A percentile compares a stretch with the other conserved stretches of the same genome.
These are phyloP conservation scores for Chorisops tibialis DNA, from an alignment of 2,888 invertebrate genomes.

Conservation along the genomic window DNA sequence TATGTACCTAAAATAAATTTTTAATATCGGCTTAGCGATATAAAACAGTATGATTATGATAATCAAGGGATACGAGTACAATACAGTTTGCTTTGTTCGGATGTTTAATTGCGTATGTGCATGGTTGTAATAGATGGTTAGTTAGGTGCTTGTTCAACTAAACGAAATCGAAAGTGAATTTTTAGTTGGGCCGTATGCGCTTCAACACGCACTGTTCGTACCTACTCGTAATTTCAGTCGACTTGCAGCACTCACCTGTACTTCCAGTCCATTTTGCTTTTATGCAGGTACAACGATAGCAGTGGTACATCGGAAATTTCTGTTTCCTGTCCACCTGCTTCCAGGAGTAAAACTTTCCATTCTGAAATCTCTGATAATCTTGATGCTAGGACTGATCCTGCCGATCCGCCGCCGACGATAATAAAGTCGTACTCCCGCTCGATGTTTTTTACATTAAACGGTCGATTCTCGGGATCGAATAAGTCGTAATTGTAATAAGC, in stretches of 20 bases:
- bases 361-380: slow-evolving; percentile 71
- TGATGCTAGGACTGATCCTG: slow-evolving; percentile 80
- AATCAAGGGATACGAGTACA: too few relatives aligned
- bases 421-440: slow-evolving; percentile 77
- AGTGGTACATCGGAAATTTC: slow-evolving; percentile 84
- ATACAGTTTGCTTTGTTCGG: too few relatives aligned
- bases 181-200: too few relatives aligned
- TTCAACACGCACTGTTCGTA: too few relatives aligned
- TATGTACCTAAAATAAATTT: too few relatives aligned
- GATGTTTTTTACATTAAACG: slow-evolving; percentile 64
- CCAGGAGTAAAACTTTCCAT: slow-evolving; percentile 76
- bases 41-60: too few relatives aligned
- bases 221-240: too few relatives aligned
- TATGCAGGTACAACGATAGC: slow-evolving; percentile 82
- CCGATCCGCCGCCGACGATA: slow-evolving; percentile 79
- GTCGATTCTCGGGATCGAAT: slow-evolving; percentile 79
- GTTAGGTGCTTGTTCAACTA: too few relatives aligned
- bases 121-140: too few relatives aligned
- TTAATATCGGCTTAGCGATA: too few relatives aligned
- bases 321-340: slow-evolving; percentile 85
- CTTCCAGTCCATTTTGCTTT: slow-evolving; percentile 88
- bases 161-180: too few relatives aligned
- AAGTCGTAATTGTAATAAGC: slow-evolving; percentile 83
- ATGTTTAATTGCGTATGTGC: too few relatives aligned
- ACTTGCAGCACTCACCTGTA: slow-evolving; percentile 61